phyloP scores from a whole-genome alignment of 1,140 invertebrate species.

The Trichomalopsis sarcophagae region DNA sequence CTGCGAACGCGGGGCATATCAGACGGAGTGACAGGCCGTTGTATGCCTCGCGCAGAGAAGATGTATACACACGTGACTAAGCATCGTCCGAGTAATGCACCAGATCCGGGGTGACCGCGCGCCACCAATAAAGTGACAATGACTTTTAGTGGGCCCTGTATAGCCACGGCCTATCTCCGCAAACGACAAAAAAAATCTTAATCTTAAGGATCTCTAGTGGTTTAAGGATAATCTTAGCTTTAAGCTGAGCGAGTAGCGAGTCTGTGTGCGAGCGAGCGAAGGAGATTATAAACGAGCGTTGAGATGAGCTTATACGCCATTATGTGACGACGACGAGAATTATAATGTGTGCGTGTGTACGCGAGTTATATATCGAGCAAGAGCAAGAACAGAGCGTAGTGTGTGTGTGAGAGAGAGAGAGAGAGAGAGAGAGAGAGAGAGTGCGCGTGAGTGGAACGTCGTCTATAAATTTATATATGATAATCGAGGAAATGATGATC shows the following conservation, averaged over 20 bases:
- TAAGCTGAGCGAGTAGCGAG: neutral
- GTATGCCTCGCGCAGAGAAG: neutral
- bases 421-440: no score
- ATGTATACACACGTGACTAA: neutral
- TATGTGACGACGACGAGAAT: no score
- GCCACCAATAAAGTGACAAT: constrained; percentile 69
- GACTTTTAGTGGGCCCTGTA: constrained; percentile 71
- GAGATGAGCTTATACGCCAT: no score
- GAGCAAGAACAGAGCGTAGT: no score
- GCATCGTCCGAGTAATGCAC: constrained; percentile 50
- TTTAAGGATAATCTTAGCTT: constrained; percentile 17
- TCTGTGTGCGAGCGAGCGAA: constrained; percentile 43
- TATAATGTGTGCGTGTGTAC: no score
- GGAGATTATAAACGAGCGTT: neutral
- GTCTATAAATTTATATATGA: constrained; percentile 53
- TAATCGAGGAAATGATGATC: constrained; percentile 26
- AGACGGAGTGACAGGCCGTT: neutral
- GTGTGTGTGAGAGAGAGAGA: no score
- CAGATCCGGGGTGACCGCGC: constrained; percentile 68
- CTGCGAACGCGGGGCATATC: neutral
- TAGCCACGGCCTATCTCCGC: constrained; percentile 73
- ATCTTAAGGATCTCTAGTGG: constrained; percentile 10
- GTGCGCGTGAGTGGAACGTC: neutral
- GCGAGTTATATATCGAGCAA: no score
- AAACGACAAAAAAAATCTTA: constrained; percentile 38